phyloP scores from a whole-genome alignment of 2,797 vertebrate genomes.

The Graptemys geographica region DNA sequence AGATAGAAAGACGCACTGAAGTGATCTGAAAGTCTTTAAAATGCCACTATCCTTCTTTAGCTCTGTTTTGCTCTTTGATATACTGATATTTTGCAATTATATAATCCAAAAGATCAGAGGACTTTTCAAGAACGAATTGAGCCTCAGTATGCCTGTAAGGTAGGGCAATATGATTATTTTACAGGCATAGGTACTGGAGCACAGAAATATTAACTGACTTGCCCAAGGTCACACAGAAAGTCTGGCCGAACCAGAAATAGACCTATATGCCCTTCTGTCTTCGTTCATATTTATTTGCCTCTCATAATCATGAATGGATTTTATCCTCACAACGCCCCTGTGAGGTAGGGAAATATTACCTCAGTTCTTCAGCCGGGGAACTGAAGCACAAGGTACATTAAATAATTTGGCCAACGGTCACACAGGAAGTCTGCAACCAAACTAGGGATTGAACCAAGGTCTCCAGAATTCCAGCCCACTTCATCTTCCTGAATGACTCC shows the following conservation, averaged over 20 bases:
- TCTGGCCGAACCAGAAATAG: background rate
- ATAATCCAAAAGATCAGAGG: background rate
- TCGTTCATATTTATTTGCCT: background rate
- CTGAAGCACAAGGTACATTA: rapidly evolving
- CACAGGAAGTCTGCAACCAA: background rate
- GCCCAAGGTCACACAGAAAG: background rate
- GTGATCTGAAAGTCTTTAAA: background rate
- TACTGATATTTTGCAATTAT: background rate
- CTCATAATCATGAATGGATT: background rate
- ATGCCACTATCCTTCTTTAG: rapidly evolving
- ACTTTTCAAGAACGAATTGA: background rate
- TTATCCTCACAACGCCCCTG: background rate
- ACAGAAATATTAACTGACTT: background rate
- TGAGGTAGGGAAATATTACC: background rate
- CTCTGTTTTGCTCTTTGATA: background rate
- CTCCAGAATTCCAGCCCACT: background rate
- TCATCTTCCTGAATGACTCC: background rate
- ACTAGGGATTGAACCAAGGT: background rate
- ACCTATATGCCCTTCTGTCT: background rate
- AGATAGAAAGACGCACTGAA: rapidly evolving
- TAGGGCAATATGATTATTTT: background rate
- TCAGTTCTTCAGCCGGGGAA: background rate
- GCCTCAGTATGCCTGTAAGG: background rate
- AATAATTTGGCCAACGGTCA: background rate
- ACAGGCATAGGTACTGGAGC: background rate